phyloP scores from a whole-genome alignment of 53 echinoderm and acorn worm species.

The Zoroaster sp. region DNA sequence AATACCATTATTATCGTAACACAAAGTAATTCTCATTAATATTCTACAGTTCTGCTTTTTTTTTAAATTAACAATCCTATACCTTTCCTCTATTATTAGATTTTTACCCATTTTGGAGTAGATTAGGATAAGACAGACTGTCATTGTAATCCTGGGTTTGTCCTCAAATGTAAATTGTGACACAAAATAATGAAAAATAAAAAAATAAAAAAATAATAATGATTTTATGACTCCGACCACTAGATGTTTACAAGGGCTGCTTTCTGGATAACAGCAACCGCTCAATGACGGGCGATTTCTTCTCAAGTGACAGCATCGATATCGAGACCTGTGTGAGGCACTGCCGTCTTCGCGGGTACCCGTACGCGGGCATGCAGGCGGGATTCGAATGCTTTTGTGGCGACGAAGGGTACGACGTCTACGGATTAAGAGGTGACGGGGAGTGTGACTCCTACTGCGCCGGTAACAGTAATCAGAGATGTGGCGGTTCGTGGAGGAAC shows the following conservation, averaged over 20 bases:
- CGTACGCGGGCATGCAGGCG: slow-evolving; percentile 74
- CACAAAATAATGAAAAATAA: too few relatives aligned
- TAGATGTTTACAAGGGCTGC: slow-evolving; percentile 76
- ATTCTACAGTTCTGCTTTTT: too few relatives aligned
- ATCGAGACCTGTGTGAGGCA: slow-evolving; percentile 57
- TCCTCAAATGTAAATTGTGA: too few relatives aligned
- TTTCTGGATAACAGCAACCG: slow-evolving; percentile 56
- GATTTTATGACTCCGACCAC: neutral
- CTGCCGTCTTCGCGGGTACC: slow-evolving; percentile 68
- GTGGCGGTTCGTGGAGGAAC: slow-evolving; percentile 66
- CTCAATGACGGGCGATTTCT: slow-evolving; percentile 36
- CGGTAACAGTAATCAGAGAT: slow-evolving; percentile 57
- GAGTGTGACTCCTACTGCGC: slow-evolving; percentile 63
- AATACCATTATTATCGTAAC: too few relatives aligned
- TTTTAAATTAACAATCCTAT: too few relatives aligned
- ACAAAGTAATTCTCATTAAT: too few relatives aligned
- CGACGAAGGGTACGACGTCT: slow-evolving; percentile 55
- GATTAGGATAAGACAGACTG: too few relatives aligned
- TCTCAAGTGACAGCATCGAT: slow-evolving; percentile 16
- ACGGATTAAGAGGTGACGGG: slow-evolving; percentile 49
- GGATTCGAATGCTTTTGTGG: slow-evolving; percentile 64
- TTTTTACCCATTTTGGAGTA: too few relatives aligned
- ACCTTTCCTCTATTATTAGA: too few relatives aligned
- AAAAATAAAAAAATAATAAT: too few relatives aligned
- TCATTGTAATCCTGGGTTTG: too few relatives aligned